Evolutionary conservation across 2,797 vertebrate genomes (phyloP).

Genomic region (Acrocephalus scirpaceus): DNA sequence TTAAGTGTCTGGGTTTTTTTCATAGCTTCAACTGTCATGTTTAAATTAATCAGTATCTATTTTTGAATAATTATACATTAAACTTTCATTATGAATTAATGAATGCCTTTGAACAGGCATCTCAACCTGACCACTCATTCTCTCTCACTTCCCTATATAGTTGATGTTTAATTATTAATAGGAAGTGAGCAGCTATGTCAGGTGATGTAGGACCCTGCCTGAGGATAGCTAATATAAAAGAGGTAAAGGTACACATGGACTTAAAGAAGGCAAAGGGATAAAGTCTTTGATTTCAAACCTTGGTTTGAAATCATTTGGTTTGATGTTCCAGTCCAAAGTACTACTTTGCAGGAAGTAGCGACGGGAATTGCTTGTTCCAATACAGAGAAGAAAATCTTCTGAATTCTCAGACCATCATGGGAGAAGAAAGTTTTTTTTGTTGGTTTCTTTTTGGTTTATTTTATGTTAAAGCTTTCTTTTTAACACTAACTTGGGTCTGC

Average conservation of each 20-base stretch:
- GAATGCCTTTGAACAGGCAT: slow-evolving; percentile 26
- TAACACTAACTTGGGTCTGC: background rate
- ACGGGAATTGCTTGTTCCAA: background rate
- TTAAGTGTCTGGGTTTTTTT: background rate
- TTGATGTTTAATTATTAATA: slow-evolving; percentile 51
- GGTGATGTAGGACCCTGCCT: background rate
- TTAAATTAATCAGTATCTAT: slow-evolving; percentile 28
- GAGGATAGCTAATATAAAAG: background rate
- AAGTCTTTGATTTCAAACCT: background rate
- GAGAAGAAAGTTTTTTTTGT: background rate
- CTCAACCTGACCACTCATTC: slow-evolving; percentile 3
- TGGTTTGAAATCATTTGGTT: too few species aligned
- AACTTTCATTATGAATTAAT: slow-evolving; percentile 37
- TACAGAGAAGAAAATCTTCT: background rate
- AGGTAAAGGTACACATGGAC: background rate
- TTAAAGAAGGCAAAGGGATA: background rate
- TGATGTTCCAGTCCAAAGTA: background rate
- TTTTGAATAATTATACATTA: slow-evolving; percentile 32
- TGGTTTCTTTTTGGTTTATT: background rate
- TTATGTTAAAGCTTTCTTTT: background rate
- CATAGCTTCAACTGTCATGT: background rate
- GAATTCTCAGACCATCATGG: background rate
- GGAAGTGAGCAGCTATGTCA: background rate
- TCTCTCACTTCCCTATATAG: background rate
- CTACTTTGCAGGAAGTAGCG: background rate